Evolutionary conservation across 2,888 invertebrate species (phyloP).

Genomic region (Desoria tigrina): DNA sequence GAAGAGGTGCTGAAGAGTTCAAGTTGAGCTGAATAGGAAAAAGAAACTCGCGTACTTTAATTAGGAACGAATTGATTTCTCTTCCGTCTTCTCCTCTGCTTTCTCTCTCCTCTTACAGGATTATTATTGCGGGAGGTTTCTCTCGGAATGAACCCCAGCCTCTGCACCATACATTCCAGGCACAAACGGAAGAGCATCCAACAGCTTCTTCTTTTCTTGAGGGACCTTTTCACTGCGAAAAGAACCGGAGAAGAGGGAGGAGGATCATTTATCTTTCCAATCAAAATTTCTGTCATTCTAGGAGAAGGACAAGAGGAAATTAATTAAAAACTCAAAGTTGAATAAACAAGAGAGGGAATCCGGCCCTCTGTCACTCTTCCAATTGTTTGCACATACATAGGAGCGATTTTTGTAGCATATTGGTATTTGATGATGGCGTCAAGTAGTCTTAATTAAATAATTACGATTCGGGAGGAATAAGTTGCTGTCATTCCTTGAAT

Average conservation of each 20-base stretch:
- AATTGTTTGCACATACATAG: not conserved
- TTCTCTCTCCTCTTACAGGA: too few relatives aligned
- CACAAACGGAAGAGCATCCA: too few relatives aligned
- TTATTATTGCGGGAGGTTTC: too few relatives aligned
- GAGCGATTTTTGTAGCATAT: not conserved
- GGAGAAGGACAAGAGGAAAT: slow-evolving; percentile 11
- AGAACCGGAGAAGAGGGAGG: not conserved
- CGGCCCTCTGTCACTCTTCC: not conserved
- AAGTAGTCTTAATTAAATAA: too few relatives aligned
- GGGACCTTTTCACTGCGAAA: not conserved
- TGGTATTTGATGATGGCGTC: too few relatives aligned
- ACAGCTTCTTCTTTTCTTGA: too few relatives aligned
- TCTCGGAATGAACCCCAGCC: too few relatives aligned
- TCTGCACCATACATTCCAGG: not conserved
- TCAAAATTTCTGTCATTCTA: slow-evolving; percentile 15
- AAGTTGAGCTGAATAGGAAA: not conserved
- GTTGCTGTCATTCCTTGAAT: too few relatives aligned
- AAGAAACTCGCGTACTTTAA: slow-evolving; percentile 15
- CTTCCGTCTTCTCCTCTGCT: not conserved
- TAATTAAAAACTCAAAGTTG: slow-evolving; percentile 9
- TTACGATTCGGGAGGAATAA: too few relatives aligned
- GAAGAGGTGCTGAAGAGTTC: not conserved
- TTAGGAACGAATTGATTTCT: slow-evolving; percentile 32
- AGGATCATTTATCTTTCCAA: slow-evolving; percentile 26
- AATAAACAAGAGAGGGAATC: slow-evolving; percentile 3